Conservation (phyloP, 2,888 invertebrate genomes). For the Drosophila dives region DNA sequence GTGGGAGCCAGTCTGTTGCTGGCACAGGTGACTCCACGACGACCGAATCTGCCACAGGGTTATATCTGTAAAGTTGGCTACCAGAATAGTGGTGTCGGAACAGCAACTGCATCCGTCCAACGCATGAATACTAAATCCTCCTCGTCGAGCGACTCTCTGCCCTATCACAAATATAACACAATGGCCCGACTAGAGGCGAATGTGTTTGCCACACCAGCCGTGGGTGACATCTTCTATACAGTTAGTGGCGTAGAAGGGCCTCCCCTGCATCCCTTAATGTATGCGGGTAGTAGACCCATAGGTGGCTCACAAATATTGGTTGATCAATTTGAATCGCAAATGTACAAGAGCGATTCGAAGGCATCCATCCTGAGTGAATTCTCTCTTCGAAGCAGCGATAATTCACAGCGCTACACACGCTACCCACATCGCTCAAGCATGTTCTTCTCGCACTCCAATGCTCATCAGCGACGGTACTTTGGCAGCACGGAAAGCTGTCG, state of each 20-base stretch:
- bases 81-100: conserved; percentile 53
- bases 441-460: conserved; percentile 72
- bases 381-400: conserved; percentile 84
- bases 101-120: conserved; percentile 45
- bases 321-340: conserved; percentile 81
- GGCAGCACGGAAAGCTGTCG: conserved; percentile 85
- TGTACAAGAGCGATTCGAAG: conserved; percentile 84
- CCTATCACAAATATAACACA: conserved; percentile 82
- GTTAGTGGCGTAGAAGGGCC: conserved; percentile 45
- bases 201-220: conserved; percentile 56
- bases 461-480: conserved; percentile 83
- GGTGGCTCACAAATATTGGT: conserved; percentile 83
- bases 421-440: conserved; percentile 76
- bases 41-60: conserved; percentile 45
- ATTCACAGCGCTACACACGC: conserved; percentile 74
- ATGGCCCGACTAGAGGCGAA: conserved; percentile 80
- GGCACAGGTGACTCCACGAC: conserved; percentile 54
- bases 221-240: conserved; percentile 73
- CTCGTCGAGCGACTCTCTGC: conserved; percentile 85
- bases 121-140: conserved; percentile 84
- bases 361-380: conserved; percentile 84
- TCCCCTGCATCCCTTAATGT: conserved; percentile 76
- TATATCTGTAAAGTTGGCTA: conserved; percentile 55
- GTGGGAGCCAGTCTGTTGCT: conserved; percentile 52
- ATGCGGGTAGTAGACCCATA: conserved; percentile 80